Evolutionary conservation across 2,888 invertebrate species (phyloP).

Genomic region (Acronicta alni): DNA sequence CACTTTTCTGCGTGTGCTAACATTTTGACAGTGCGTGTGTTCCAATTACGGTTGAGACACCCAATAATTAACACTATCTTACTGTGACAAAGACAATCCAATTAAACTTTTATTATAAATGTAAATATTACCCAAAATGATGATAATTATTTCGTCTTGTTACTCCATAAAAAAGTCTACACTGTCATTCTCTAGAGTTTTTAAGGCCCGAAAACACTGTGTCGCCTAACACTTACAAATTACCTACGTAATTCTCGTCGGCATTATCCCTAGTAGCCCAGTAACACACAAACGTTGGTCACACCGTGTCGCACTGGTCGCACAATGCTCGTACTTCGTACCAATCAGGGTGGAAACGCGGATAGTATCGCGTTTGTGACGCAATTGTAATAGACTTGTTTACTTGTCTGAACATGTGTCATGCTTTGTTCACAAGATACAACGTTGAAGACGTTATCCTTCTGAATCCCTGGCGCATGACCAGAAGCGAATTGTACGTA

Average conservation of each 20-base stretch:
- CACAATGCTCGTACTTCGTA: not conserved
- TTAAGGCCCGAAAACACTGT: too few species aligned
- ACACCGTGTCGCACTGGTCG: conserved; percentile 39
- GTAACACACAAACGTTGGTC: conserved; percentile 36
- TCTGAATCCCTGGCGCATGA: conserved; percentile 1
- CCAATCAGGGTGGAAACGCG: conserved; percentile 55
- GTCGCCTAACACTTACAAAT: too few species aligned
- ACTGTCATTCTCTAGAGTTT: too few species aligned
- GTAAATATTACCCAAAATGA: too few species aligned
- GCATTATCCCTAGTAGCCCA: conserved; percentile 29
- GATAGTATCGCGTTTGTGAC: conserved; percentile 35
- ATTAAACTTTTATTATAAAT: too few species aligned
- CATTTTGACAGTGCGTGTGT: conserved; percentile 20
- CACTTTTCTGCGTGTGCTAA: conserved; percentile 27
- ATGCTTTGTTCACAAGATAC: conserved; percentile 20
- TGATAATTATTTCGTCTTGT: too few species aligned
- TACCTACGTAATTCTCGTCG: too few species aligned
- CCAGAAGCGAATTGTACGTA: not conserved
- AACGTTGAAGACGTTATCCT: conserved; percentile 25
- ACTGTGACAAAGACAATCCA: too few species aligned
- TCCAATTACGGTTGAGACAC: conserved; percentile 22
- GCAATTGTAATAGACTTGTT: conserved; percentile 37
- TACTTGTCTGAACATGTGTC: conserved; percentile 4
- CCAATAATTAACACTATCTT: not conserved
- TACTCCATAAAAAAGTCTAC: too few species aligned